A percentile compares a stretch with the other conserved stretches of the same genome.
Evolutionary conservation across 2,797 vertebrate species (phyloP).

Genomic region (Spinibarbus caldwelli): DNA sequence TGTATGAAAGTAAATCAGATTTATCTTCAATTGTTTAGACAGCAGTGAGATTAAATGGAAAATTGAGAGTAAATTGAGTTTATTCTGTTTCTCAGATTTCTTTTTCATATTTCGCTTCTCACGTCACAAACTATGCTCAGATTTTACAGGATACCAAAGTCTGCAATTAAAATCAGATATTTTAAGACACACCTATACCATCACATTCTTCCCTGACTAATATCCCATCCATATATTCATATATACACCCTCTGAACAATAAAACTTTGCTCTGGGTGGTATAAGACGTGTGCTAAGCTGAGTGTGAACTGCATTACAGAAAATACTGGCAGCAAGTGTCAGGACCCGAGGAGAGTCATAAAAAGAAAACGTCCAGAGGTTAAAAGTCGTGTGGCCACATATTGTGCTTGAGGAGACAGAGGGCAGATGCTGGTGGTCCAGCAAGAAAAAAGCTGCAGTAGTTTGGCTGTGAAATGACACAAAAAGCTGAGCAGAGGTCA

Average conservation of each 20-base stretch:
- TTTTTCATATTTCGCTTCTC: no score
- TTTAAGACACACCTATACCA: no score
- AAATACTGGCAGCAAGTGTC: not conserved
- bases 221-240: not conserved
- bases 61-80: no score
- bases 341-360: not conserved
- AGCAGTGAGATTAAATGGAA: no score
- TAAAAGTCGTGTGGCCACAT: not conserved
- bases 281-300: not conserved
- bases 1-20: not conserved
- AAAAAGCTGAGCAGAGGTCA: slow-evolving; percentile 6
- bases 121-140: no score
- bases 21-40: not conserved
- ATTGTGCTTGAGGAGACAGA: not conserved
- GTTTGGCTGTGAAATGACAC: slow-evolving; percentile 16
- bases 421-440: slow-evolving; percentile 22
- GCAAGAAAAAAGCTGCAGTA: slow-evolving; percentile 20
- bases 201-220: not conserved
- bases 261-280: not conserved
- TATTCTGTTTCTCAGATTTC: no score
- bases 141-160: no score
- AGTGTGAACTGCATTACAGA: not conserved
- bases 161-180: no score
- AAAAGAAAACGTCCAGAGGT: not conserved
- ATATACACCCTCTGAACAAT: not conserved